Percentiles rank a stretch among this genome's conserved stretches.
Evolutionary conservation across 2,113 vertebrate species (phyloP).

Genomic region (Lutjanus erythropterus): DNA sequence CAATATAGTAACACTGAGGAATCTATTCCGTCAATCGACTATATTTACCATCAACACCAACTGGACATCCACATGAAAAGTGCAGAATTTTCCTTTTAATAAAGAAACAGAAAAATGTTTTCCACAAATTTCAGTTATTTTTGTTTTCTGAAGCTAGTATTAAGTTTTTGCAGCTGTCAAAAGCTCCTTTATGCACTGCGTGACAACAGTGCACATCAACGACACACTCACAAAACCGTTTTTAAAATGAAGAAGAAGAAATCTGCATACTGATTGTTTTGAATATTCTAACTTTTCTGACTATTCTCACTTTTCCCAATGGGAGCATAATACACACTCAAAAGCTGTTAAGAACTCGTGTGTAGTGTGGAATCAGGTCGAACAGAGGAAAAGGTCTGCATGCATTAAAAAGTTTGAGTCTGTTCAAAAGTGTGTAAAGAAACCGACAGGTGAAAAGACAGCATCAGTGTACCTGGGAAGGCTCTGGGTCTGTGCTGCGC

Average conservation of each 20-base stretch:
- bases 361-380: neutral
- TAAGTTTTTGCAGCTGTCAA: neutral
- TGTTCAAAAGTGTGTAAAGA: neutral
- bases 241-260: too few relatives aligned
- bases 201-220: neutral
- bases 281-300: neutral
- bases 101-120: too few relatives aligned
- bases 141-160: neutral
- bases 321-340: neutral
- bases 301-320: neutral
- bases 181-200: too few relatives aligned
- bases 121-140: too few relatives aligned
- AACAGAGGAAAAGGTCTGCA: neutral
- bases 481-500: conserved; percentile 88
- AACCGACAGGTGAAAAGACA: neutral
- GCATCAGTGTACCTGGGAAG: conserved; percentile 86
- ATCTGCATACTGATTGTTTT: neutral
- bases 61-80: too few relatives aligned
- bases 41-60: too few relatives aligned
- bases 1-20: too few relatives aligned
- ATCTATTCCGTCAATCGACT: too few relatives aligned
- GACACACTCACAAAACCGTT: neutral
- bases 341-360: neutral
- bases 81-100: too few relatives aligned
- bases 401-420: neutral